Evolutionary conservation across 2,797 vertebrate species (phyloP), one percentile per base, ranked within the genome.

Genomic region (Nannoperca australis): DNA sequence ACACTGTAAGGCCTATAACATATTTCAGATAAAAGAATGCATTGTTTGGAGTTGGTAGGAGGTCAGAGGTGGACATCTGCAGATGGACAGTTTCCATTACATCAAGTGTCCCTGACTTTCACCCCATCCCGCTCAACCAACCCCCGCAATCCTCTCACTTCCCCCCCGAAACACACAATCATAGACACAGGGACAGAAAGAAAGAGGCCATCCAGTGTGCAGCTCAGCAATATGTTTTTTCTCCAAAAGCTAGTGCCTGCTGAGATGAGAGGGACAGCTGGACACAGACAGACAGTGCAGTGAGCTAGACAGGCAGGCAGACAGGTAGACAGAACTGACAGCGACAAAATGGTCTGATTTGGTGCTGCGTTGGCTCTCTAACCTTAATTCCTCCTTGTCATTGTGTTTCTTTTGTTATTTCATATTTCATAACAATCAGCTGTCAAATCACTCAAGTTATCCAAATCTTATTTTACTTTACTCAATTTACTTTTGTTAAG

Each of bases 31-130:
- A 73, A 84, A 88, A 74, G 85, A 64, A 73, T 12, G 69, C 75
- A 79, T 85, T 93, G 93, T 92, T 70, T 82, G 75, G 69, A 44
- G 69, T 20, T 68, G 63, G 53, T 15, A 30, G 63, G 68, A 78
- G 86, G 85, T 90, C 90, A 88, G 78, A 81, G 77, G 81, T 82
- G 65, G 63, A 89, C 90, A 91, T 93, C 88, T 91, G 91, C 78
- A 54, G 78, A 84, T 42, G 72, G 81, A 86, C 82, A 72, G 71
- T 88, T 92, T 91, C 91, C 90, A 91, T 88, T 88, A 78, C 87
- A 88, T 78, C 85, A 82, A 82, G 72, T 79, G 67, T 82, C 81
- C 17, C 40, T 22, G 61, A 1, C 30, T 40, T 54, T 72, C 49
- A 65, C 63, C 73, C 66, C 55, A 42, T 77, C 22, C 49, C 40